Base-by-base conservation (phyloP, 2,113 vertebrate genomes). In the Cavia porcellus region DNA sequence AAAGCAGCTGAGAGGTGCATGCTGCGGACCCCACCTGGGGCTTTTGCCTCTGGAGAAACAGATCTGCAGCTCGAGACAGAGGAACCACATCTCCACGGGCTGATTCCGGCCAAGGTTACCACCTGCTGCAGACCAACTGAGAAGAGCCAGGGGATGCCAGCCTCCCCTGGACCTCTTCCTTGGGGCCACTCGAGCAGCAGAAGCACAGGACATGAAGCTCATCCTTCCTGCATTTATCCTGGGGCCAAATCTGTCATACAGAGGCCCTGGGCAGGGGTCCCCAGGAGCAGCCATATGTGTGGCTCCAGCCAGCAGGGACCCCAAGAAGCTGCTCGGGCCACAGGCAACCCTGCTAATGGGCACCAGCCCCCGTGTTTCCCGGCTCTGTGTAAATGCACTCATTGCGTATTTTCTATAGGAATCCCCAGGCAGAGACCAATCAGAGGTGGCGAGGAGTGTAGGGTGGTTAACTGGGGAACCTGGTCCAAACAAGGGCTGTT, bases 81-180 rank as follows among this genome's bases (percentile, higher is more conserved):
- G 42, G 64, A 89, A 94, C 82, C 30, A 45, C 28, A 47, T 72
- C 81, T 96, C 81, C 45, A 4, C 5, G 52, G 64, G 55, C 28
- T 24, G 83, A 89, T 24, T 86, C 70, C 47, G 61, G 66, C 50
- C 75, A 45, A 94, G 94, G 92, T 92, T 38, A 28, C 70, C 64
- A 47, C 85, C 38, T 84, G 86, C 70, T 84, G 45, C 22, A 64
- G 55, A 92, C 81, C 96, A 90, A 97, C n/a, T 72, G 77, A 96
- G 83, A 95, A 62, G 95, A 96, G 95, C 70, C 92, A 87, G 57
- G 9, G 5, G 45, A 70, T 25, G 45, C 30, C 64, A 38, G 87
- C 88, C 85, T 79, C 42, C 14, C 52, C 30, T 50, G n/a, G 59
- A 57, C 10, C 85, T 89, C n/a, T 80, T 85, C 75, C 74, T 90